Evolutionary conservation across 2,113 vertebrate species (phyloP).

Genomic region (Edolisoma coerulescens): DNA sequence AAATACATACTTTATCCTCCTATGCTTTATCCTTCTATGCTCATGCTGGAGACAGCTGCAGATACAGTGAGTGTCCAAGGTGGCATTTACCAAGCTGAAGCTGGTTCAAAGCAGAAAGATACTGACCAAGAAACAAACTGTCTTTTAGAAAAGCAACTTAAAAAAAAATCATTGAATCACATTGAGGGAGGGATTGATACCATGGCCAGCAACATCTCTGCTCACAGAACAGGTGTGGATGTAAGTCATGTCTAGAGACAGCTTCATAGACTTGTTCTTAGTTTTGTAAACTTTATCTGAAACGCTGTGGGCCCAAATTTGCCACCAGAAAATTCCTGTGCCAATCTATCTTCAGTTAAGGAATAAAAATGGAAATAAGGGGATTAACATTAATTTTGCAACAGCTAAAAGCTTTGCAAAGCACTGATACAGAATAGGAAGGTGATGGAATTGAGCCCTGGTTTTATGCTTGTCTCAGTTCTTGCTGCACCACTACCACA

Average conservation of each 20-base stretch:
- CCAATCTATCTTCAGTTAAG: background rate
- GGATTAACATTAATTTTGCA: background rate
- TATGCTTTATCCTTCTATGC: background rate
- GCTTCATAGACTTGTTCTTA: background rate
- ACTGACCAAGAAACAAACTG: background rate
- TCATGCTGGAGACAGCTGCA: background rate
- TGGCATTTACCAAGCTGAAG: background rate
- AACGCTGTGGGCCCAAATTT: background rate
- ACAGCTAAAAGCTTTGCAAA: background rate
- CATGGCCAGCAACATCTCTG: background rate
- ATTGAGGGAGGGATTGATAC: background rate
- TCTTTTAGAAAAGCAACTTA: background rate
- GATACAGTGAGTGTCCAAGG: background rate
- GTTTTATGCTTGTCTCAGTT: background rate
- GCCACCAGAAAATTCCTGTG: background rate
- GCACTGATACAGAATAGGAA: background rate
- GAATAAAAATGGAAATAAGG: background rate
- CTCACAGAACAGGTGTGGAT: background rate
- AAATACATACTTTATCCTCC: background rate
- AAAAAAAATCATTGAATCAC: background rate
- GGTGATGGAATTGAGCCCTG: accelerated
- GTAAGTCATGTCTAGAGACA: background rate
- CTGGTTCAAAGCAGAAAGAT: background rate
- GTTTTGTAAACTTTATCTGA: background rate
- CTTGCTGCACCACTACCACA: background rate